Percentiles rank a stretch among this genome's conserved stretches.
phyloP scores from a whole-genome alignment of 2,113 vertebrate genomes.

The Daboia siamensis region DNA sequence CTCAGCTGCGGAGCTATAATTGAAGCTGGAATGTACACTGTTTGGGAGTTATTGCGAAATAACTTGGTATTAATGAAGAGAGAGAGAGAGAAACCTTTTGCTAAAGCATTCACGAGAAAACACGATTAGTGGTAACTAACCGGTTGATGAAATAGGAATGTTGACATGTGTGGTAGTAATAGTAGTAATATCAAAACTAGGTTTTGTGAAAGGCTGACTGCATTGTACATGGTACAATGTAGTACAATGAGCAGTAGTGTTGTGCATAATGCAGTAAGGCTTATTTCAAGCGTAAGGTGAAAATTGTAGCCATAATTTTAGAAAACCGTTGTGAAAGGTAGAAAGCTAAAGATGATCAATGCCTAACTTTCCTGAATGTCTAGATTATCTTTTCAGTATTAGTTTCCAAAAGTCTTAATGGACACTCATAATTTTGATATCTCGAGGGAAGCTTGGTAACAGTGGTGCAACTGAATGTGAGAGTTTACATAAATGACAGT shows the following conservation, averaged over 20 bases:
- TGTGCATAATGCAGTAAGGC: not conserved
- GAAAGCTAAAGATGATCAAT: not conserved
- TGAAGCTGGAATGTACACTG: not conserved
- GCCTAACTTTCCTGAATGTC: not conserved
- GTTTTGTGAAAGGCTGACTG: not conserved
- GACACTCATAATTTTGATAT: not conserved
- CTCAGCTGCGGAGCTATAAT: not conserved
- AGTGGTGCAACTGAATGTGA: not conserved
- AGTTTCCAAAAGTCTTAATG: not conserved
- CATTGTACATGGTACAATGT: not conserved
- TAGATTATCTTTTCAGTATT: not conserved
- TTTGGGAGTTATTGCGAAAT: not conserved
- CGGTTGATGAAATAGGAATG: not conserved
- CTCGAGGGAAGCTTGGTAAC: not conserved
- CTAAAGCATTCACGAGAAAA: not conserved
- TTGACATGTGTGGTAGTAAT: not conserved
- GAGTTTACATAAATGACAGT: not conserved
- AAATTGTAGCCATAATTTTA: not conserved
- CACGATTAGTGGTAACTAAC: not conserved
- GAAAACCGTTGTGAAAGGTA: not conserved
- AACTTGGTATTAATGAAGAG: not conserved
- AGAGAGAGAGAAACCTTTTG: not conserved
- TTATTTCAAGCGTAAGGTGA: not conserved
- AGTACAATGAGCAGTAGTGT: not conserved
- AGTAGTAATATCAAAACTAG: not conserved